Evolutionary conservation across 30 jellyfish, hydroid and myxozoan genomes (phyloP), one percentile per base, ranked within the genome.

Genomic region (Rhopilema esculentum): DNA sequence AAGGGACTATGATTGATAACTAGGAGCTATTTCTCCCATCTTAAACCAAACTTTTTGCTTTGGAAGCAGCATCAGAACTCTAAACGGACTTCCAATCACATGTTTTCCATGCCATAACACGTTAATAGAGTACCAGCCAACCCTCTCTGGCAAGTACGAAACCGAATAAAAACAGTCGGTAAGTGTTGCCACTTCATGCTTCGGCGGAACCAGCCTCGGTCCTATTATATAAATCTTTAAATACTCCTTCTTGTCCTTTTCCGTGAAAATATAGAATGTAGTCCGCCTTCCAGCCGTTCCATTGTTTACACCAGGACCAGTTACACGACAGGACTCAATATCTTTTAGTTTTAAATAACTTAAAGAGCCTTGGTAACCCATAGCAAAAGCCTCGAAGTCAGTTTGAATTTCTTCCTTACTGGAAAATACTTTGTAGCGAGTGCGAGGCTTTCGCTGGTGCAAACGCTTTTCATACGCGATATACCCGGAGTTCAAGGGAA

Each of bases 31-130:
- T n/a, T n/a, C n/a, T n/a, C n/a, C n/a, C 69, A 33, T 40, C 67
- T 88, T 80, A n/a, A 66, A 65, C 97, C 97, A 88, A 17, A 88
- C 90, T 72, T 88, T 72, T 21, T 82, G 72, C 82, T 89, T 89
- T 18, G 93, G 97, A 12, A 89, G 78, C 65, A 89, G 48, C 87
- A 92, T 87, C 27, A 82, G 73, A 33, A 73, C 93, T 22, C 68
- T 77, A 49, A 79, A 92, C 9, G 98, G 98, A 29, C 98, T 92
- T 68, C 98, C 98, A 20, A 77, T 19, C 12, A 92, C 82, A 49
- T 86, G 93, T 69, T 74, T 77, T 15, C 92, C 90, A 31, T 83
- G 77, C 98, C 98, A 92, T 66, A 84, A 61, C 20, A 92, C 88
- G 51, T 73, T 71, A 0, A 92, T 83, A 16, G 65, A 49, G 30